Evolutionary conservation across 2,888 invertebrate species (phyloP).

Genomic region (Apotomis turbidana): DNA sequence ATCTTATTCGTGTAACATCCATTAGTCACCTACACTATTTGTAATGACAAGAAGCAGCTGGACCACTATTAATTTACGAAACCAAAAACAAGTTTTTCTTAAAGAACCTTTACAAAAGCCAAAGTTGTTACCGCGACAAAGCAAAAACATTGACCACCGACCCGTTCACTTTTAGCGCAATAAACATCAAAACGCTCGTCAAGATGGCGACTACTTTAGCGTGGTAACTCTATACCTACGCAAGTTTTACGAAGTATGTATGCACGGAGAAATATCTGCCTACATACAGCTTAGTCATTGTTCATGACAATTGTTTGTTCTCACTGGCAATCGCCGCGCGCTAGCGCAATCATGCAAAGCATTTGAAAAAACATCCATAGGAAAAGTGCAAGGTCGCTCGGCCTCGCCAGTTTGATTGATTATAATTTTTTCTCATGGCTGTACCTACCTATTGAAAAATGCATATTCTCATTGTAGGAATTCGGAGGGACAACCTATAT

Average conservation of each 20-base stretch:
- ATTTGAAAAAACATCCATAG: slow-evolving; percentile 62
- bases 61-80: background rate
- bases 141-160: slow-evolving; percentile 54
- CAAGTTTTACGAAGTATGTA: slow-evolving; percentile 63
- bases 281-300: slow-evolving; percentile 68
- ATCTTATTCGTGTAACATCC: too few species aligned
- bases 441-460: background rate
- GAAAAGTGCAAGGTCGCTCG: slow-evolving; percentile 65
- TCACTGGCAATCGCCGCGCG: slow-evolving; percentile 65
- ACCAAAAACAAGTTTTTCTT: slow-evolving; percentile 1
- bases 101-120: slow-evolving; percentile 16
- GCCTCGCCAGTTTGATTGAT: slow-evolving; percentile 44
- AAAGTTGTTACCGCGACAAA: slow-evolving; percentile 45
- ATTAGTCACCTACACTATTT: background rate
- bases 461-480: slow-evolving; percentile 31
- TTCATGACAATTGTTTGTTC: slow-evolving; percentile 68
- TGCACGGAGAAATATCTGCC: slow-evolving; percentile 53
- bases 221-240: slow-evolving; percentile 41
- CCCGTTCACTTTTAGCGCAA: slow-evolving; percentile 70
- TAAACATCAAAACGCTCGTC: slow-evolving; percentile 69
- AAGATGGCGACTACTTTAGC: slow-evolving; percentile 69
- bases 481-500: slow-evolving; percentile 15
- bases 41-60: background rate
- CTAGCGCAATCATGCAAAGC: slow-evolving; percentile 57
- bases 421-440: slow-evolving; percentile 27